Evolutionary conservation across 2,113 vertebrate species (phyloP).

Genomic region (Oncorhynchus tshawytscha): DNA sequence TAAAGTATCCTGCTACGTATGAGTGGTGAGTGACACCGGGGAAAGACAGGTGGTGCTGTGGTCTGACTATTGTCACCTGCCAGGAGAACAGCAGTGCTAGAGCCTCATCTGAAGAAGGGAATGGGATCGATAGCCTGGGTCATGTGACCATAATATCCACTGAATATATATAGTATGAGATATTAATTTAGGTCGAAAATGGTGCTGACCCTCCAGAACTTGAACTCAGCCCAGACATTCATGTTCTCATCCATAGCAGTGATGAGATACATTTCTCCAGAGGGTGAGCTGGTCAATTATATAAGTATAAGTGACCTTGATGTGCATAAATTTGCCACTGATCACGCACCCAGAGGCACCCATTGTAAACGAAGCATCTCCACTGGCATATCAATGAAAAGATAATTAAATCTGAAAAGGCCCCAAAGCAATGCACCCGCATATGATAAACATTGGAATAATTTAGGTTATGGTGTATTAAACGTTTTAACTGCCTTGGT

Average conservation of each 20-base stretch:
- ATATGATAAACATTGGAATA: conserved; percentile 49
- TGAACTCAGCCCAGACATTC: background rate
- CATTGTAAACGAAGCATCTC: conserved; percentile 25
- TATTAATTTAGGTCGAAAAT: no score
- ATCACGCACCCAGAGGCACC: conserved; percentile 30
- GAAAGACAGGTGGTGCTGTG: background rate
- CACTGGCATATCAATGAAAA: conserved; percentile 42
- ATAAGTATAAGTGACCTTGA: background rate
- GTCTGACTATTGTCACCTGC: background rate
- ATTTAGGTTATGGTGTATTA: conserved; percentile 58
- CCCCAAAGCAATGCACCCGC: conserved; percentile 35
- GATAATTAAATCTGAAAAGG: conserved; percentile 33
- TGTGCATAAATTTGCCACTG: conserved; percentile 34
- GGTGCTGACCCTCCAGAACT: background rate
- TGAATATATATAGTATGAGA: no score
- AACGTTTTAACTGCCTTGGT: conserved; percentile 53
- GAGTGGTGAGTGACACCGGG: background rate
- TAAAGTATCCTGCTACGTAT: background rate
- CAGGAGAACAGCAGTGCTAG: background rate
- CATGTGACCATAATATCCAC: no score
- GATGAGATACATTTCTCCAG: background rate
- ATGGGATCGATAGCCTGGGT: no score
- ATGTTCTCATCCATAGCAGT: background rate
- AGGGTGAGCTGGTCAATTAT: background rate
- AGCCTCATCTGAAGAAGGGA: no score